phyloP scores from a whole-genome alignment of 2,113 vertebrate genomes.

The Chlorodrepanis virens region DNA sequence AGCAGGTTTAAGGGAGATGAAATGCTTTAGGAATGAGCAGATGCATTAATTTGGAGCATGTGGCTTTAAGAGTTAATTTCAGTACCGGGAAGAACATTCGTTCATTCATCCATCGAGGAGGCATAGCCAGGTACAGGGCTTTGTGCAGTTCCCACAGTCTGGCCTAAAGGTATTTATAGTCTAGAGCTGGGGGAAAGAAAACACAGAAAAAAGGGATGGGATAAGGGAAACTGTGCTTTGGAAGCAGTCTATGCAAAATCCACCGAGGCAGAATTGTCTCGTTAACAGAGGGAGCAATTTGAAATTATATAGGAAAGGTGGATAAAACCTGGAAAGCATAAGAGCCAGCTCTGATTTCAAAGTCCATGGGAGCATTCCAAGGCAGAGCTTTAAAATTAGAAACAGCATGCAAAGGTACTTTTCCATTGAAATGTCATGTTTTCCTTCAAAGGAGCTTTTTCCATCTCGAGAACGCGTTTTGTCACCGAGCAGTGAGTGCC shows the following conservation, averaged over 20 bases:
- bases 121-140: not conserved
- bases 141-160: not conserved
- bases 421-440: conserved; percentile 57
- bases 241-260: not conserved
- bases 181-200: not conserved
- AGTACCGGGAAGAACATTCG: not conserved
- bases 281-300: conserved; percentile 31
- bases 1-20: not conserved
- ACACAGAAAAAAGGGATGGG: not conserved
- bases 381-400: conserved; percentile 58
- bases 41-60: not conserved
- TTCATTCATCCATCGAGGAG: not conserved
- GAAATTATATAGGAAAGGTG: conserved; percentile 49
- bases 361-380: conserved; percentile 56
- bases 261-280: conserved; percentile 4
- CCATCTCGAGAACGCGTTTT: not conserved
- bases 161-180: conserved; percentile 2
- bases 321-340: conserved; percentile 60
- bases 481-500: not conserved
- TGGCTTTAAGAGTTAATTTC: not conserved
- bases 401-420: conserved; percentile 51
- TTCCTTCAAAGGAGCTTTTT: conserved; percentile 59
- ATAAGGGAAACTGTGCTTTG: not conserved
- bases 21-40: not conserved
- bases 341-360: conserved; percentile 58